Percentiles rank a stretch among this genome's conserved stretches.
phyloP scores from a whole-genome alignment of 35 echinoderm and acorn worm species.

The Chiridota heheva region DNA sequence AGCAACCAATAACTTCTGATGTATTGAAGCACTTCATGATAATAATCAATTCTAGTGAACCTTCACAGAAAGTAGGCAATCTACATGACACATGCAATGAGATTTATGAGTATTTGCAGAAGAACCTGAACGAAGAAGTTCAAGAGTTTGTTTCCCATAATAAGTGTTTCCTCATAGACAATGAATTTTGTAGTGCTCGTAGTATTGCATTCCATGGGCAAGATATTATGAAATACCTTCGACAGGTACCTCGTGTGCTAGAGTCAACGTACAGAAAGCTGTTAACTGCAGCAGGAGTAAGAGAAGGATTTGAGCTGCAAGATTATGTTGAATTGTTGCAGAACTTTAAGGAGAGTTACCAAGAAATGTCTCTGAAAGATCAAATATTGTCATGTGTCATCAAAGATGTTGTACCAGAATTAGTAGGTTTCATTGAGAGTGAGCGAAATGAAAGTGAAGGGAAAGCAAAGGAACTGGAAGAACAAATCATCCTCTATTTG shows the following conservation, averaged over 20 bases:
- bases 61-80: too few relatives aligned
- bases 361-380: conserved; percentile 13
- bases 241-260: conserved; percentile 5
- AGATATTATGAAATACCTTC: conserved; percentile 35
- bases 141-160: not conserved
- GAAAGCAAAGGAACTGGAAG: not conserved
- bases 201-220: not conserved
- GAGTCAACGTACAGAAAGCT: not conserved
- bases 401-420: not conserved
- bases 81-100: too few relatives aligned
- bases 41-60: too few relatives aligned
- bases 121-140: conserved; percentile 1
- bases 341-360: conserved; percentile 1
- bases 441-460: not conserved
- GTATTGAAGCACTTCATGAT: too few relatives aligned
- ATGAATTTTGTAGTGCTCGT: not conserved
- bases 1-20: too few relatives aligned
- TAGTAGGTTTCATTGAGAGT: not conserved
- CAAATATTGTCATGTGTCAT: not conserved
- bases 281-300: conserved; percentile 48
- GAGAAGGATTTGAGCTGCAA: conserved; percentile 21
- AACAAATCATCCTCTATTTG: conserved; percentile 16
- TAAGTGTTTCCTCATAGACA: not conserved
- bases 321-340: conserved; percentile 45
- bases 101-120: conserved; percentile 6